Base-by-base conservation (phyloP, 1,140 invertebrate species). In the Ips typographus region DNA sequence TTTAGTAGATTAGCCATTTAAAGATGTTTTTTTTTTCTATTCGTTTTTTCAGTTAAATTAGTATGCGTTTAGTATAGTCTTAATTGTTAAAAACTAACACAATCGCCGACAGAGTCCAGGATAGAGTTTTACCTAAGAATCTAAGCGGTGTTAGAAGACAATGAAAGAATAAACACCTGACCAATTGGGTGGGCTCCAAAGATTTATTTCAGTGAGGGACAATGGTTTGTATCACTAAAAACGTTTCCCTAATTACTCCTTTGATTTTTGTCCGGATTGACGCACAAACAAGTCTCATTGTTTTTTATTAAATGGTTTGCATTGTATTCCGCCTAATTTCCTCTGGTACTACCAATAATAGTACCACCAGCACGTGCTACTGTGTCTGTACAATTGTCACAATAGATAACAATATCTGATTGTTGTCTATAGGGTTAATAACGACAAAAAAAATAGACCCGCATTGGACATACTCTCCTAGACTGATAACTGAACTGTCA, bases 1-100 rank as follows among this genome's bases (percentile, higher is more conserved):
- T 63, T 63, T 63, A 8, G 58, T 63, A 63, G 61, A 63, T 63
- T 52, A 63, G 61, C 51, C 53, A 40, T 36, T 40, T 63, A 40
- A 51, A 41, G 8, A 49, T 49, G 44, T 49, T 49, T 49, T 49
- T 44, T 47, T 49, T 49, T 49, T 49, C 44, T 49, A 22, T 49
- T 44, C 43, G 43, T 5, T 44, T 49, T 49, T 49, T 49, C 22
- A 2, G 1, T 49, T 22, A 22, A 22, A 22, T 22, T 22, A 22
- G 22, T 22, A 22, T 22, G 22, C 22, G 22, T 22, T 22, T 22
- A 22, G 22, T 22, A 22, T 22, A 22, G 22, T 22, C 22, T 22
- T 22, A 22, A 22, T 22, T 22, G 22, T 22, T 22, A 22, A 22
- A 22, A 22, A 22, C 22, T 22, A 22, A 22, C 22, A 22, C 22